Percentiles rank a stretch among this genome's conserved stretches.
These are phyloP conservation scores for Chloroclysta siterata DNA, from an alignment of 2,888 invertebrate species.

Conservation along the genomic window DNA sequence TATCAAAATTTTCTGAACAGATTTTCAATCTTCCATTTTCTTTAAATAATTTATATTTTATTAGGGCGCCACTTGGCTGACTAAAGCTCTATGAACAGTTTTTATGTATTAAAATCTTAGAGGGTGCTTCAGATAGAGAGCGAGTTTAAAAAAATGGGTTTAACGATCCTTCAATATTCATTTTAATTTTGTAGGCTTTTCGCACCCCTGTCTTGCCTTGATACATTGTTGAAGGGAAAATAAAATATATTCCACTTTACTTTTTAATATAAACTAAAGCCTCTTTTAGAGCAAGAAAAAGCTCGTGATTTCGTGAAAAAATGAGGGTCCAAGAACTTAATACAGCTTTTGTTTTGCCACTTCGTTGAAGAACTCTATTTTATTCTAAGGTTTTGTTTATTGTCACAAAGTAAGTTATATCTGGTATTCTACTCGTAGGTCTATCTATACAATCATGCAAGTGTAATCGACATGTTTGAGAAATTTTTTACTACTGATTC, in stretches of 20 bases:
- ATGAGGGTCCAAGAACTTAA: slow-evolving; percentile 26
- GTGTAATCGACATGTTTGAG: too few relatives aligned
- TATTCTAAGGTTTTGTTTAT: background rate
- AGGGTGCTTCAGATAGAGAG: too few relatives aligned
- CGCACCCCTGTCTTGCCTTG: slow-evolving; percentile 77
- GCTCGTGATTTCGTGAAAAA: slow-evolving; percentile 27
- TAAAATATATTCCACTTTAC: slow-evolving; percentile 72
- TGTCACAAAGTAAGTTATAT: background rate
- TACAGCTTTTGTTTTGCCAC: slow-evolving; percentile 13
- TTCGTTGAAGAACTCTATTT: background rate
- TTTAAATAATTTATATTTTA: too few relatives aligned
- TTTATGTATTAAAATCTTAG: too few relatives aligned
- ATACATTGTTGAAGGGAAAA: slow-evolving; percentile 77
- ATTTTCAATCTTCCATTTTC: too few relatives aligned
- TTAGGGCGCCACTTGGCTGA: too few relatives aligned
- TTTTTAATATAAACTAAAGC: slow-evolving; percentile 68
- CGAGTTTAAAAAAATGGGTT: slow-evolving; percentile 28
- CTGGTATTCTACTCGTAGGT: too few relatives aligned
- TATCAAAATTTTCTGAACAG: too few relatives aligned
- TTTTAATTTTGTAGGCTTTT: slow-evolving; percentile 75
- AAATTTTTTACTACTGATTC: too few relatives aligned
- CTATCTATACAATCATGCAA: too few relatives aligned
- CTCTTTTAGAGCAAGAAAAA: slow-evolving; percentile 34
- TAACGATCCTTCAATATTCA: slow-evolving; percentile 74
- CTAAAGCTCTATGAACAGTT: too few relatives aligned